Evolutionary conservation across 2,113 vertebrate species (phyloP).

Genomic region (Ochotona princeps): DNA sequence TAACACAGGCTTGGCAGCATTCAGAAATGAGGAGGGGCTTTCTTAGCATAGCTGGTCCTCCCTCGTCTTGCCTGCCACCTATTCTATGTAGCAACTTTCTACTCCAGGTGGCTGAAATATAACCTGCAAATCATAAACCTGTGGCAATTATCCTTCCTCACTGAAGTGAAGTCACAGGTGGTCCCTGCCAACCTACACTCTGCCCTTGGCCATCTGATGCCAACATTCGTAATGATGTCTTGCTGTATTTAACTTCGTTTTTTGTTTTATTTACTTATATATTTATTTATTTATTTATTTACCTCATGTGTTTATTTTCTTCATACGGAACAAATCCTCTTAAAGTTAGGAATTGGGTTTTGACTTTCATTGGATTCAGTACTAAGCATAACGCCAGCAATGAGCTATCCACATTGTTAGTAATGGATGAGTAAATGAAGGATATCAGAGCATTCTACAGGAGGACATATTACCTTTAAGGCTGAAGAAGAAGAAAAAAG

Average conservation of each 20-base stretch:
- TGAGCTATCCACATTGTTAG: background rate
- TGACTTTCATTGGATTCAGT: background rate
- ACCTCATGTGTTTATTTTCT: constrained; percentile 7
- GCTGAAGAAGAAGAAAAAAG: background rate
- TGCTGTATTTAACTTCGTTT: background rate
- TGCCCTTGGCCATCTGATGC: background rate
- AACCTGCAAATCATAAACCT: background rate
- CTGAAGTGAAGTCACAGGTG: constrained; percentile 28
- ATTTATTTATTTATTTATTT: background rate
- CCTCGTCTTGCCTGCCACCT: background rate
- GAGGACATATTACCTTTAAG: background rate
- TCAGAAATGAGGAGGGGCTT: background rate
- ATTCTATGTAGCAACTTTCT: background rate
- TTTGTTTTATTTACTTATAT: too few relatives aligned
- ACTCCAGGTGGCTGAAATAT: background rate
- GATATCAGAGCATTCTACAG: background rate
- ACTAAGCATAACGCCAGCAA: background rate
- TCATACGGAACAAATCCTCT: background rate
- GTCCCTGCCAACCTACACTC: constrained; percentile 4
- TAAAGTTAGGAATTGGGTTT: background rate
- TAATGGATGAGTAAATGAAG: background rate
- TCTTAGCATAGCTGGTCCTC: background rate
- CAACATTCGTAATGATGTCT: background rate
- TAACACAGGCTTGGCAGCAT: background rate
- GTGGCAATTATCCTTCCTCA: background rate